Percentiles rank a stretch among this genome's conserved stretches.
These are phyloP conservation scores for Ichneumoninae sp. DNA, from an alignment of 2,888 invertebrate species.

Conservation along the genomic window DNA sequence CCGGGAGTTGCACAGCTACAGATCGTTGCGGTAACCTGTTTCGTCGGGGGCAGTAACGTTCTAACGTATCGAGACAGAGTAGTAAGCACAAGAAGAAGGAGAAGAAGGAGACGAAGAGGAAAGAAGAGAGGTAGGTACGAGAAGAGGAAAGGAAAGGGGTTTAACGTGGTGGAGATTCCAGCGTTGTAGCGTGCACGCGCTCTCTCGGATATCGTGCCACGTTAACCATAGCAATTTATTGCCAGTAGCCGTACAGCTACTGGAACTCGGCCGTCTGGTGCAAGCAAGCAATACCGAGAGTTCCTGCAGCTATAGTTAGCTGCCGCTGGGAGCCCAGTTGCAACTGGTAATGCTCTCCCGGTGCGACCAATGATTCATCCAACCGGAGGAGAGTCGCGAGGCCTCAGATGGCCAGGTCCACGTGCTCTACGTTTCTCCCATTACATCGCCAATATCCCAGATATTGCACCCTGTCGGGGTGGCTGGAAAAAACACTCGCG, in stretches of 20 bases:
- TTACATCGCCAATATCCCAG: conserved; percentile 75
- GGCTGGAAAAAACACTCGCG: conserved; percentile 7
- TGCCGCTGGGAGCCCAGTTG: conserved; percentile 74
- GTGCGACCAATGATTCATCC: conserved; percentile 80
- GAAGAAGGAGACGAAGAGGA: conserved; percentile 20
- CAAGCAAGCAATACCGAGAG: conserved; percentile 58
- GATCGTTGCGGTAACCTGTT: conserved; percentile 61
- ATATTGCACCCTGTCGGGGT: conserved; percentile 66
- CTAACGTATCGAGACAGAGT: conserved; percentile 44
- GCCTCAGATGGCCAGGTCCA: conserved; percentile 79
- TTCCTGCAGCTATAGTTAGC: conserved; percentile 62
- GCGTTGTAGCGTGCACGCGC: conserved; percentile 53
- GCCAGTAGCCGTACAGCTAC: conserved; percentile 72
- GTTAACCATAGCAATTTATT: conserved; percentile 78
- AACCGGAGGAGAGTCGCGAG: conserved; percentile 60
- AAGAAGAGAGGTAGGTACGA: conserved; percentile 28
- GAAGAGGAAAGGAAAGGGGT: conserved; percentile 52
- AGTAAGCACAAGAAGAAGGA: conserved; percentile 18
- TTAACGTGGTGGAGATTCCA: conserved; percentile 42
- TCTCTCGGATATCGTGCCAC: conserved; percentile 66
- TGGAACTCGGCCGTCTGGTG: conserved; percentile 71
- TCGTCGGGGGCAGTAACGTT: conserved; percentile 40
- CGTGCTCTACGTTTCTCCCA: conserved; percentile 76
- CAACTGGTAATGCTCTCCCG: conserved; percentile 76
- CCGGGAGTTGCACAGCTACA: conserved; percentile 48